These are phyloP conservation scores for Rhagologus leucostigma DNA, from an alignment of 2,113 vertebrate species.

Conservation along the genomic window DNA sequence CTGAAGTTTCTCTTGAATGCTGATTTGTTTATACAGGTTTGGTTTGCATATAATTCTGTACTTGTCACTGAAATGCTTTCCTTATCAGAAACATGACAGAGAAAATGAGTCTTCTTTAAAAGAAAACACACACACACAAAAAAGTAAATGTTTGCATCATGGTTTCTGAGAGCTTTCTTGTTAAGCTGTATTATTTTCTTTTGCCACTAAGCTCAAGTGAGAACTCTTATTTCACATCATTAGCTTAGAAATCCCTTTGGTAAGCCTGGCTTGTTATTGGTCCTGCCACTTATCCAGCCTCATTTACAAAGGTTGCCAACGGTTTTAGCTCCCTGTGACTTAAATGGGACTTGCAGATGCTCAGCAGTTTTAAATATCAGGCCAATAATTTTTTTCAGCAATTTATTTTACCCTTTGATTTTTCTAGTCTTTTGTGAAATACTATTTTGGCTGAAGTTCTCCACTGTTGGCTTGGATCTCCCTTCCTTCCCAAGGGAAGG, in stretches of 20 bases:
- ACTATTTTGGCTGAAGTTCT: background rate
- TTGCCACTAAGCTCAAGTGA: background rate
- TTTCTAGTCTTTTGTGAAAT: background rate
- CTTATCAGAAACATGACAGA: background rate
- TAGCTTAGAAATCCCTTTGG: background rate
- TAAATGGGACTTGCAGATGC: background rate
- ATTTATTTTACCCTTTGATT: background rate
- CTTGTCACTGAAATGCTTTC: background rate
- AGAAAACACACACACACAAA: background rate
- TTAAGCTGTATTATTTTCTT: background rate
- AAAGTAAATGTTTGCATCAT: background rate
- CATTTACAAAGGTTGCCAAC: background rate
- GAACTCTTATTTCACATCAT: background rate
- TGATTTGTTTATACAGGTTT: background rate
- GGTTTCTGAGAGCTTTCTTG: background rate
- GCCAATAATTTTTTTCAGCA: background rate
- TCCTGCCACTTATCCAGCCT: background rate
- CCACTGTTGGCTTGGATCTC: background rate
- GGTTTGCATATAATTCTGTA: background rate
- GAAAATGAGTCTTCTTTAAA: background rate
- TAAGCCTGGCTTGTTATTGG: background rate
- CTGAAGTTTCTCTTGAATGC: background rate
- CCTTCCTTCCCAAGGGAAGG: background rate
- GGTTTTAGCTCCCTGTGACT: background rate
- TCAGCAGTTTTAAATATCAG: slow-evolving; percentile 44